phyloP scores from a whole-genome alignment of 2,888 invertebrate species.

The Nymphalis c-album region DNA sequence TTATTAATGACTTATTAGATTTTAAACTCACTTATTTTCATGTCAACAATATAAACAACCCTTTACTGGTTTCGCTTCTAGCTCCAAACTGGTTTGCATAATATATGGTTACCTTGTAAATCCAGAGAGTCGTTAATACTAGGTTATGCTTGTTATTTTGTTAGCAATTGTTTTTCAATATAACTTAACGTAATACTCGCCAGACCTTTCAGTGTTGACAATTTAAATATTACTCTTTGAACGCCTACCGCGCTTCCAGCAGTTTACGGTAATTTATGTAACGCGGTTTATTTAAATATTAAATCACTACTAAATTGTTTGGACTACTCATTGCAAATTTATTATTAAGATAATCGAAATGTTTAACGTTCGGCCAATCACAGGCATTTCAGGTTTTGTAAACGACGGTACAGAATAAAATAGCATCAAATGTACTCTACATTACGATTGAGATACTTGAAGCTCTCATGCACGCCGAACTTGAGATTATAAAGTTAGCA shows the following conservation, averaged over 20 bases:
- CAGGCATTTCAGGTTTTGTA: too few relatives aligned
- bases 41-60: conserved; percentile 1
- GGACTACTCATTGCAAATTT: too few relatives aligned
- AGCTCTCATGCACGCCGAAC: too few relatives aligned
- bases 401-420: too few relatives aligned
- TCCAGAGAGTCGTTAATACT: conserved; percentile 4
- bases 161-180: conserved; percentile 10
- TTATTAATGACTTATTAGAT: not conserved
- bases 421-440: too few relatives aligned
- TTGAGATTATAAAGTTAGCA: too few relatives aligned
- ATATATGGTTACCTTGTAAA: conserved; percentile 4
- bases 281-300: too few relatives aligned
- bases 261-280: not conserved
- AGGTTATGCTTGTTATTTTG: conserved; percentile 8
- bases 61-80: conserved; percentile 2
- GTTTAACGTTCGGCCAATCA: too few relatives aligned
- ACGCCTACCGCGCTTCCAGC: conserved; percentile 6
- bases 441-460: too few relatives aligned
- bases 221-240: conserved; percentile 1
- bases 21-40: not conserved
- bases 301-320: too few relatives aligned
- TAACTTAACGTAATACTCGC: conserved; percentile 3
- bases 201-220: conserved; percentile 6
- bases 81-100: conserved; percentile 1
- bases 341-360: too few relatives aligned